Base-by-base conservation (phyloP, 2,797 vertebrate genomes). In the Meriones psammophilus region DNA sequence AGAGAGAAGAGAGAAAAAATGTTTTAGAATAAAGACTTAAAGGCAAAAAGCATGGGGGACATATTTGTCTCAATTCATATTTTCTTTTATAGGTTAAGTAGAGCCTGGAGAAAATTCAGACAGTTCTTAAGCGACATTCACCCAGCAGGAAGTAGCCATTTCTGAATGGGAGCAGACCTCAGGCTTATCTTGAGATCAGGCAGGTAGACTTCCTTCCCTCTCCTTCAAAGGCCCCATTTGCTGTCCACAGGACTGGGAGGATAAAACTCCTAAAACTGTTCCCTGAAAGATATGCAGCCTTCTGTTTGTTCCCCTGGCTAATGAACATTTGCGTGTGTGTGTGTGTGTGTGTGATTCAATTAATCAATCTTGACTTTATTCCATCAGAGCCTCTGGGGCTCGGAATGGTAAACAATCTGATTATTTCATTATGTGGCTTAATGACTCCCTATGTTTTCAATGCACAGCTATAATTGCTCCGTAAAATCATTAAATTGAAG, bases 351-450 rank as follows among this genome's bases (percentile, higher is more conserved):
- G 46, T 60, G n/a, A 64, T 84, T 89, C 5, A 62, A 18, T 88
- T 81, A 77, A 88, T 94, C 83, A 85, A 56, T 89, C 79, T 84
- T 89, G 18, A 36, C 30, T 46, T 89, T 87, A 60, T 92, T 92
- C 30, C 26, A 83, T 62, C 96, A 42, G 26, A 68, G 2, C 62
- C 12, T 88, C 87, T 91, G 71, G 64, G 26, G 77, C 9, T 83
- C 1, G 14, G 69, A 89, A 71, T 76, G 42, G 1, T 78, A 83
- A 96, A 71, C n/a, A 62, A 64, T 69, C 26, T 94, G 62, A 83
- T 93, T 58, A 60, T 94, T 68, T 66, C 5, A 54, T 13, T 81
- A 88, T 56, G 26, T 89, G 90, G 46, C 26, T 86, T 95, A 94
- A 62, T 86, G 56, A 95, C 26, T 86, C 80, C 30, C 2, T 69